Evolutionary conservation across 2,113 vertebrate genomes (phyloP).

Genomic region (Pyrgilauda ruficollis): DNA sequence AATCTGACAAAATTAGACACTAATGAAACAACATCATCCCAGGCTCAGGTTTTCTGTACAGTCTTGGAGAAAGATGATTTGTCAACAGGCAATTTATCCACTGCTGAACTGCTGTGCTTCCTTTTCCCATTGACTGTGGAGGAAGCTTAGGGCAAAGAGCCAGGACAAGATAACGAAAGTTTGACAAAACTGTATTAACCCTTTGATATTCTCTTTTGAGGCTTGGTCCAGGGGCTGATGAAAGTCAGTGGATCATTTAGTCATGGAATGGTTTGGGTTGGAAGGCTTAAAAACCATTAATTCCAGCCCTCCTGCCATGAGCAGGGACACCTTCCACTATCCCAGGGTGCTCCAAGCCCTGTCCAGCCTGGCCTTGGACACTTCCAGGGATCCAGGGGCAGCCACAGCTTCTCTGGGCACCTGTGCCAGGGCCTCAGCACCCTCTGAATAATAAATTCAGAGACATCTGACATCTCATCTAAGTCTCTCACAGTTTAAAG

Average conservation of each 20-base stretch:
- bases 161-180: neutral
- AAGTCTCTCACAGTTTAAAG: neutral
- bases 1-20: neutral
- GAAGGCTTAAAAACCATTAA: neutral
- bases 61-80: neutral
- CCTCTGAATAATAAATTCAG: neutral
- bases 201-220: neutral
- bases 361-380: neutral
- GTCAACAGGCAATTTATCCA: neutral
- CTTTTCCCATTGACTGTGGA: neutral
- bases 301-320: neutral
- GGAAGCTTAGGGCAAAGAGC: neutral
- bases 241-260: neutral
- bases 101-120: neutral
- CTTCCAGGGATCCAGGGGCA: neutral
- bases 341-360: accelerated
- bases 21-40: neutral
- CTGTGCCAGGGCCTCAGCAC: neutral
- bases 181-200: neutral
- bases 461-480: neutral
- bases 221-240: neutral
- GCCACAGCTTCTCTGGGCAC: neutral
- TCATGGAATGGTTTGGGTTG: neutral
- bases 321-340: accelerated
- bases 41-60: neutral